These are phyloP conservation scores for Nothobranchius kuhntae DNA, from an alignment of 2,113 vertebrate genomes.

Conservation along the genomic window DNA sequence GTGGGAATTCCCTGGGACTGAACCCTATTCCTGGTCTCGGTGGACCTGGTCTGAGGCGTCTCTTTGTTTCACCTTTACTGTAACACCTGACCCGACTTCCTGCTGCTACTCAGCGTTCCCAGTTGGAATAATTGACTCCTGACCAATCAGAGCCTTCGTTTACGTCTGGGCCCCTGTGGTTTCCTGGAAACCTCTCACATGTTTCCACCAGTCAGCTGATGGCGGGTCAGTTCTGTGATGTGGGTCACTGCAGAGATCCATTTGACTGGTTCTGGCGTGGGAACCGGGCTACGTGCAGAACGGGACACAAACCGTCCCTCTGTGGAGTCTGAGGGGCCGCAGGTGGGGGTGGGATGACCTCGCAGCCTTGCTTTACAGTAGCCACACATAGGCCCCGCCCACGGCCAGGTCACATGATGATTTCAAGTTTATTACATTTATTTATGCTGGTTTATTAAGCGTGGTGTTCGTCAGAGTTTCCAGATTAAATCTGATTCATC, in stretches of 20 bases:
- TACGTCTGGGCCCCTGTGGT: neutral
- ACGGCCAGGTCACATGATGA: slow-evolving; percentile 6
- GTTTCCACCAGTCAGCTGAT: neutral
- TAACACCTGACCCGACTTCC: slow-evolving; percentile 1
- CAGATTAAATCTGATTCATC: too few species aligned
- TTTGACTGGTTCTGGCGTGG: slow-evolving; percentile 17
- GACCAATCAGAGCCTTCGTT: too few species aligned
- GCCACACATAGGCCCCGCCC: neutral
- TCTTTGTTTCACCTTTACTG: slow-evolving; percentile 12
- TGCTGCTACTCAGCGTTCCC: neutral
- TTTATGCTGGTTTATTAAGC: neutral
- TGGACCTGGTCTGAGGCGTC: too few species aligned
- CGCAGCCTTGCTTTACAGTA: too few species aligned
- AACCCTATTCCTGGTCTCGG: too few species aligned
- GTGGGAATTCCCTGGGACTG: too few species aligned
- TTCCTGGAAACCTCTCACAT: neutral
- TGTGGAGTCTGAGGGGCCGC: too few species aligned
- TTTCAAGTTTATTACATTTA: neutral
- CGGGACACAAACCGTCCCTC: neutral
- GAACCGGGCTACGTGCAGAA: slow-evolving; percentile 65
- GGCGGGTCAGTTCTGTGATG: slow-evolving; percentile 22
- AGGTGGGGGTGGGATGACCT: neutral
- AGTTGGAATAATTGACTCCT: neutral
- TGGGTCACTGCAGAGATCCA: slow-evolving; percentile 42
- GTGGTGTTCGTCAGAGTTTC: too few species aligned